A percentile compares a stretch with the other conserved stretches of the same genome.
Conservation (phyloP, 2,797 vertebrate genomes). For the Sebastolobus altivelis region DNA sequence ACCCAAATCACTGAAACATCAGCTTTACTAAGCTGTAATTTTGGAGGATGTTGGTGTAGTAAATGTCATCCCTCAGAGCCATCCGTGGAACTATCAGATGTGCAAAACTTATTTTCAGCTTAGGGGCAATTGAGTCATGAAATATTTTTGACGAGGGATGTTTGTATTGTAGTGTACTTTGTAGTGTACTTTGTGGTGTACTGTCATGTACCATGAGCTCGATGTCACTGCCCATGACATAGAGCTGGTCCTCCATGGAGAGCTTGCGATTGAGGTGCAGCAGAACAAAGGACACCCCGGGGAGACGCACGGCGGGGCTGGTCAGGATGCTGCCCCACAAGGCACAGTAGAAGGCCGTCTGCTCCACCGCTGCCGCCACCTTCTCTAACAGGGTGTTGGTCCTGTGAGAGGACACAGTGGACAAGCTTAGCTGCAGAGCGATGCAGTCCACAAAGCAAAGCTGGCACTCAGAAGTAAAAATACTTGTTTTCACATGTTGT, state of each 20-base stretch:
- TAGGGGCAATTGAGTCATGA: background rate
- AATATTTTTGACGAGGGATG: background rate
- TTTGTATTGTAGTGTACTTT: background rate
- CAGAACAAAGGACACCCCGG: constrained; percentile 96
- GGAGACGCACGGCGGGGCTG: constrained; percentile 95
- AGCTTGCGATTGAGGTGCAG: constrained; percentile 97
- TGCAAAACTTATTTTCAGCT: background rate
- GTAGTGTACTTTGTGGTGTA: background rate
- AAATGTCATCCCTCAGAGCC: background rate
- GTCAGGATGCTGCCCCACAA: constrained; percentile 99
- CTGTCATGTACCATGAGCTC: constrained; percentile 93
- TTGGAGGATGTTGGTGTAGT: background rate
- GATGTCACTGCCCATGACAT: constrained; percentile 98
- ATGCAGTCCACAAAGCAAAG: background rate
- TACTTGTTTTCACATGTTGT: background rate
- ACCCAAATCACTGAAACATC: constrained; percentile 4
- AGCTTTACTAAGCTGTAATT: background rate
- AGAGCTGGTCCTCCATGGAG: constrained; percentile 99
- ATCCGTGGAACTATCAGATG: background rate
- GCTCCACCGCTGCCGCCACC: constrained; percentile 95
- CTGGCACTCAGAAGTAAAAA: background rate
- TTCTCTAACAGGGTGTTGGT: constrained; percentile 97
- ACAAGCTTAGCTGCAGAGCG: background rate
- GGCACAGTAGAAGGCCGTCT: constrained; percentile 96
- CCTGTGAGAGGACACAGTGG: constrained; percentile 74